Conservation (phyloP, 2,888 invertebrate genomes). For the Operophtera brumata region DNA sequence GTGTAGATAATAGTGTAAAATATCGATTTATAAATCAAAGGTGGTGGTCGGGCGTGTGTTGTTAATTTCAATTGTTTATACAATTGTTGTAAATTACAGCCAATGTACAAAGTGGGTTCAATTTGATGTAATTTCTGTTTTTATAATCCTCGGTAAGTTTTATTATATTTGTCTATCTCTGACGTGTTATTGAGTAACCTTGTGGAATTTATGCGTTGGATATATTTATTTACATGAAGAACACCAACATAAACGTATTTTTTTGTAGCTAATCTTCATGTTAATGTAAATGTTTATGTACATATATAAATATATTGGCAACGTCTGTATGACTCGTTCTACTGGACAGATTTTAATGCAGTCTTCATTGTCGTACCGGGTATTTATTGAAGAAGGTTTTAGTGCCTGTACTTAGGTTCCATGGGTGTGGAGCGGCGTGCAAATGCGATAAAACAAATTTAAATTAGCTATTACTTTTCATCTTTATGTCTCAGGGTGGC, state of each 20-base stretch:
- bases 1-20: conserved; percentile 43
- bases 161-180: conserved; percentile 48
- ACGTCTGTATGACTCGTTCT: background rate
- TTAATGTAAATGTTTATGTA: background rate
- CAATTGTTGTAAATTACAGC: conserved; percentile 5
- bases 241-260: background rate
- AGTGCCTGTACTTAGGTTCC: too few relatives aligned
- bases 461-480: too few relatives aligned
- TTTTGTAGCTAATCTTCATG: background rate
- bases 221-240: conserved; percentile 6
- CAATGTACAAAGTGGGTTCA: conserved; percentile 6
- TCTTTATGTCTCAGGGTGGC: too few relatives aligned
- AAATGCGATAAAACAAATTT: too few relatives aligned
- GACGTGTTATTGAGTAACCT: conserved; percentile 54
- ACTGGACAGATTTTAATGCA: too few relatives aligned
- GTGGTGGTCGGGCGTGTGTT: conserved; percentile 34
- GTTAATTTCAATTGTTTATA: conserved; percentile 13
- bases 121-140: conserved; percentile 2
- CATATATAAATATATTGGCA: too few relatives aligned
- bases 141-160: conserved; percentile 53
- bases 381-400: too few relatives aligned
- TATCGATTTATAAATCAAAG: conserved; percentile 62
- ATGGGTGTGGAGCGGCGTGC: too few relatives aligned
- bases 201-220: conserved; percentile 7
- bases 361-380: too few relatives aligned